A percentile compares a stretch with the other conserved stretches of the same genome.
phyloP scores from a whole-genome alignment of 92 coral and sea anemone genomes.

The Phenganax subtilis region DNA sequence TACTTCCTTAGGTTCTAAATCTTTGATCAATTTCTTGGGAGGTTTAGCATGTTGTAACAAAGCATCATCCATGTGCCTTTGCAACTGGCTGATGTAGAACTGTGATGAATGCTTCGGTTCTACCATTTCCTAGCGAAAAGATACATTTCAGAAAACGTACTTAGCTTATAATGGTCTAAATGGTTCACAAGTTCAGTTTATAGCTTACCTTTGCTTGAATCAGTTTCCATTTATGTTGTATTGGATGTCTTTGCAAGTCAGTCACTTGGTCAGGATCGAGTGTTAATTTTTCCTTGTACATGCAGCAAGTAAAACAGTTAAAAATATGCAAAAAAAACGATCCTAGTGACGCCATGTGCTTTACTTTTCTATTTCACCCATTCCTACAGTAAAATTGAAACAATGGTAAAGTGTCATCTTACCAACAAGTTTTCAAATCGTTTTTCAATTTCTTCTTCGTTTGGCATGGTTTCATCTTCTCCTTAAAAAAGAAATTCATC shows the following conservation, averaged over 20 bases:
- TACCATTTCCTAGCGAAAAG: slow-evolving; percentile 67
- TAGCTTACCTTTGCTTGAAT: slow-evolving; percentile 78
- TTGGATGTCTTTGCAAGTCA: slow-evolving; percentile 82
- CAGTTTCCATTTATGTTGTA: slow-evolving; percentile 94
- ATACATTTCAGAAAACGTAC: too few species aligned
- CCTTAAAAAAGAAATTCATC: neutral
- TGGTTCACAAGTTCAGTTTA: neutral
- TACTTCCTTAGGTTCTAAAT: slow-evolving; percentile 89
- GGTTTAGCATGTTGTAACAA: slow-evolving; percentile 54
- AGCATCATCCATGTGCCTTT: slow-evolving; percentile 64
- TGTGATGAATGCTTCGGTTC: slow-evolving; percentile 96
- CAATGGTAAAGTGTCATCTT: slow-evolving; percentile 12
- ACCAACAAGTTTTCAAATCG: slow-evolving; percentile 81
- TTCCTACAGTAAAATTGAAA: neutral
- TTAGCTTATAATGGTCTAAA: neutral
- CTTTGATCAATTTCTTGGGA: slow-evolving; percentile 58
- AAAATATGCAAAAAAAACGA: slow-evolving; percentile 14
- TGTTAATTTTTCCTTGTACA: slow-evolving; percentile 81
- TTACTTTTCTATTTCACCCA: neutral
- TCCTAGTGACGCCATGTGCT: slow-evolving; percentile 3
- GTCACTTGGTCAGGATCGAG: slow-evolving; percentile 88
- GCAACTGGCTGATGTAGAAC: slow-evolving; percentile 83
- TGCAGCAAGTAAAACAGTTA: neutral
- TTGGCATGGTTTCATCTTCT: slow-evolving; percentile 83
- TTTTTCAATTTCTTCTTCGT: slow-evolving; percentile 87